Evolutionary conservation across 1,140 invertebrate species (phyloP).

Genomic region (Drosophila asahinai): DNA sequence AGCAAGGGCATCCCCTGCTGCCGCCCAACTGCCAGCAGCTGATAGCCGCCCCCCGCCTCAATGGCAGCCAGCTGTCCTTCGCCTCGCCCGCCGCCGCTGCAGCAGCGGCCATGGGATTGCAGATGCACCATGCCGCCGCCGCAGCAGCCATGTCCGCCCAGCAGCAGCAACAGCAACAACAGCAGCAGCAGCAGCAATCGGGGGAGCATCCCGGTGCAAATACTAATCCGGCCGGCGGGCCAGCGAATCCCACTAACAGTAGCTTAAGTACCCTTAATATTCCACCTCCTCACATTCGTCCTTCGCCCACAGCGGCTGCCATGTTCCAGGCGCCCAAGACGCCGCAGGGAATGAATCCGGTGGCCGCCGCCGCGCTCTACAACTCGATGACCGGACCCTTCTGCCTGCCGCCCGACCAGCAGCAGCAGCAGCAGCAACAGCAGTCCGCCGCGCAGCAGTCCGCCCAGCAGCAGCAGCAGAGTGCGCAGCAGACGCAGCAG

Average conservation of each 20-base stretch:
- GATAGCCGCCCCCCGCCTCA: slow-evolving; percentile 78
- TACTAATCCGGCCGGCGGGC: slow-evolving; percentile 59
- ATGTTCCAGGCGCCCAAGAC: slow-evolving; percentile 93
- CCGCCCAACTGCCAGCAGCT: slow-evolving; percentile 76
- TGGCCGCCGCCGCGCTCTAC: slow-evolving; percentile 88
- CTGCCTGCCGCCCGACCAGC: slow-evolving; percentile 86
- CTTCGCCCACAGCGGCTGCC: slow-evolving; percentile 88
- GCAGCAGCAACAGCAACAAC: slow-evolving; percentile 69
- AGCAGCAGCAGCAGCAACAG: slow-evolving; percentile 70
- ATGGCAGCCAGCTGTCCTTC: slow-evolving; percentile 80
- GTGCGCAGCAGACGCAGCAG: slow-evolving; percentile 85
- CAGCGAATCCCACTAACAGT: slow-evolving; percentile 79
- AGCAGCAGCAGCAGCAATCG: slow-evolving; percentile 58
- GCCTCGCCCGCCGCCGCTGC: slow-evolving; percentile 82
- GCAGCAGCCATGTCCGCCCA: slow-evolving; percentile 79
- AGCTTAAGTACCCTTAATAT: slow-evolving; percentile 85
- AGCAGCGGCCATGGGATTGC: slow-evolving; percentile 81
- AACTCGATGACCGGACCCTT: slow-evolving; percentile 87
- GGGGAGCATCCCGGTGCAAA: slow-evolving; percentile 41
- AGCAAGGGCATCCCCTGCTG: slow-evolving; percentile 45
- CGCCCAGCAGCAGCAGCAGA: slow-evolving; percentile 86
- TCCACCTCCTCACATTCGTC: slow-evolving; percentile 89
- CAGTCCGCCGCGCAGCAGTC: slow-evolving; percentile 64
- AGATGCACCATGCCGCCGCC: slow-evolving; percentile 84
- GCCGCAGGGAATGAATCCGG: slow-evolving; percentile 89